These are phyloP conservation scores for Corythornis madagascariensis DNA, from an alignment of 2,113 vertebrate species.

Conservation along the genomic window DNA sequence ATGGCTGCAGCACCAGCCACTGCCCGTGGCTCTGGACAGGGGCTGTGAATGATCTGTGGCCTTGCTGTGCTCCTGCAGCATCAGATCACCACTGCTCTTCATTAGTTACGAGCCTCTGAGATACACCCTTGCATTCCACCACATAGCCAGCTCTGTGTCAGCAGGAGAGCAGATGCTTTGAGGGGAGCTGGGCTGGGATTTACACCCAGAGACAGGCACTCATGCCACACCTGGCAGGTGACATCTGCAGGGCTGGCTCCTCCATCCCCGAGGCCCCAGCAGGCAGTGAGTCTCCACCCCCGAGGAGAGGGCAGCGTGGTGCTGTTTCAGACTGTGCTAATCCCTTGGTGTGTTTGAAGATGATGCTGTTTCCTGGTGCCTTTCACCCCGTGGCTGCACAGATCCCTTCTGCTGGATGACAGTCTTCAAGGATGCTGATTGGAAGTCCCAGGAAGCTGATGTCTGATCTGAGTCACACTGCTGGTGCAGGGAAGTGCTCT, in stretches of 20 bases:
- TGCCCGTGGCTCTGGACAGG: not conserved
- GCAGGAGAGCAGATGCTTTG: not conserved
- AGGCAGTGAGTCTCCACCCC: not conserved
- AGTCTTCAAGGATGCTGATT: not conserved
- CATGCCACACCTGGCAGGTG: not conserved
- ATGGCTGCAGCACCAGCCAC: not conserved
- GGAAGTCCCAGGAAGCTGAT: not conserved
- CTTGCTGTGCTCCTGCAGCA: not conserved
- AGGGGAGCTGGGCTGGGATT: not conserved
- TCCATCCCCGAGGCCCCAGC: not conserved
- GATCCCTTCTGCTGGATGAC: conserved; percentile 22
- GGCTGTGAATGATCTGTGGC: not conserved
- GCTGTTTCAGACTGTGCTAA: not conserved
- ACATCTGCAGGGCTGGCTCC: not conserved
- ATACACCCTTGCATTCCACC: not conserved
- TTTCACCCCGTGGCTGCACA: not conserved
- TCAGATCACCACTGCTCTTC: not conserved
- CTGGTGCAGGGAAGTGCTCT: not conserved
- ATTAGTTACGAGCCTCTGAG: not conserved
- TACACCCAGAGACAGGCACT: not conserved
- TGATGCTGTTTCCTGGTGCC: not conserved
- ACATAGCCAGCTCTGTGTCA: not conserved
- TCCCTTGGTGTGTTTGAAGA: not conserved
- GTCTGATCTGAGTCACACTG: conserved; percentile 20
- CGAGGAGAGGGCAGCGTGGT: not conserved